Base-by-base conservation (phyloP, 2,113 vertebrate species). In the Istiophorus platypterus region DNA sequence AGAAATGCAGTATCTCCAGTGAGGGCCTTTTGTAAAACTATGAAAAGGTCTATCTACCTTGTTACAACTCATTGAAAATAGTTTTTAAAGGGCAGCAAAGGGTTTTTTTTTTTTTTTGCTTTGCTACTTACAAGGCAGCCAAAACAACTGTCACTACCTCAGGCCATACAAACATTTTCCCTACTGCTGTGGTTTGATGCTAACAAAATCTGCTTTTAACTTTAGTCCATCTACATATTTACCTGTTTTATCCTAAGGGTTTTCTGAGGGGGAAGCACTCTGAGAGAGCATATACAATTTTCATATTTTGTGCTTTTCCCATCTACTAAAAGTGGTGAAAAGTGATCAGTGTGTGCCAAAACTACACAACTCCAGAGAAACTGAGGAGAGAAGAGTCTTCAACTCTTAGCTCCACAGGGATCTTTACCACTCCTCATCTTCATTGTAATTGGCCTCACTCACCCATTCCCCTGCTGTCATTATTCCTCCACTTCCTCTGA, bases 281-380 rank as follows among this genome's bases (percentile, higher is more conserved):
- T 34, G 37, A 31, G 22, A 51, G 22, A 51, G 22, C 18, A 26
- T 1, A 12, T 12, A 51, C 2, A 18, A 24, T n/a, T 34, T 45
- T 52, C 31, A n/a, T 1, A 54, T 63, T 8, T 69, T 12, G 2
- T 51, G 42, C 29, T 1, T 49, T 18, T 34, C 27, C 4, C 15
- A 39, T 34, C 18, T 54, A 24, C 58, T 37, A 51, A 14, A 71
- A 34, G 57, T 51, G 22, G 2, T 75, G 61, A 64, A 52, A 76
- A 37, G 18, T 6, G 42, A 6, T 59, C 5, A 14, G 41, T 26
- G 52, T 22, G 34, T 3, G 22, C 31, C 45, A 45, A 34, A 13
- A 54, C 18, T n/a, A 62, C 2, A 69, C 24, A 57, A 8, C 10
- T 52, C 14, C 14, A 7, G 31, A 61, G 27, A 68, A 54, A 22